Evolutionary conservation across 2,797 vertebrate genomes (phyloP).

Genomic region (Lagocephalus sceleratus): DNA sequence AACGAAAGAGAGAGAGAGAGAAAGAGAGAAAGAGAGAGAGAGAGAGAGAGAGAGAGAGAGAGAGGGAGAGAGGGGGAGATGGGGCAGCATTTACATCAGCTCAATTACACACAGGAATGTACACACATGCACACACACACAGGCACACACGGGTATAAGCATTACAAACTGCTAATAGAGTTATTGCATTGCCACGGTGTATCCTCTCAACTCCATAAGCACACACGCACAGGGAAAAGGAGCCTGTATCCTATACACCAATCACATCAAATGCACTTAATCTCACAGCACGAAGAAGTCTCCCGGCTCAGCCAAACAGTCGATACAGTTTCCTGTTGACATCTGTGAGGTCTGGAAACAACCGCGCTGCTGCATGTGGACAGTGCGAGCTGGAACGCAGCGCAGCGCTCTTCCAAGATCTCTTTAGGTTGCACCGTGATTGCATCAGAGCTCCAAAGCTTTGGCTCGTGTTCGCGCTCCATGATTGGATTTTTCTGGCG

Average conservation of each 20-base stretch:
- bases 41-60: slow-evolving; percentile 16
- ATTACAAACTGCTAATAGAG: slow-evolving; percentile 22
- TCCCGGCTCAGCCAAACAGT: slow-evolving; percentile 30
- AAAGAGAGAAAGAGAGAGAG: slow-evolving; percentile 30
- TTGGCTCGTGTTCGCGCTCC: no score
- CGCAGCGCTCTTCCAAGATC: no score
- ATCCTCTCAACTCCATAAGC: slow-evolving; percentile 15
- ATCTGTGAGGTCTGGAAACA: slow-evolving; percentile 21
- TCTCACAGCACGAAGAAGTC: slow-evolving; percentile 24
- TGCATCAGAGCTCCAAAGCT: slow-evolving; percentile 11
- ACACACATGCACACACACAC: slow-evolving; percentile 10
- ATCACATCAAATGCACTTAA: slow-evolving; percentile 34
- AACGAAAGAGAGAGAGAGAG: slow-evolving; percentile 31
- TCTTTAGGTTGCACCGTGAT: slow-evolving; percentile 2
- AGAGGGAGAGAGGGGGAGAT: no score
- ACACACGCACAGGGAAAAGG: not conserved
- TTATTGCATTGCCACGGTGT: slow-evolving; percentile 5
- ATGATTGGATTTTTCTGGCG: no score
- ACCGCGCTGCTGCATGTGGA: no score
- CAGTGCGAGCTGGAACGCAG: no score
- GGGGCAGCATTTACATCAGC: slow-evolving; percentile 35
- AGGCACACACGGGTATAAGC: slow-evolving; percentile 25
- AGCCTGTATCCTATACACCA: not conserved
- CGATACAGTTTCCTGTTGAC: slow-evolving; percentile 28
- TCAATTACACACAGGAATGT: slow-evolving; percentile 31